Evolutionary conservation across 2,113 vertebrate species (phyloP).

Genomic region (Sterna hirundo): DNA sequence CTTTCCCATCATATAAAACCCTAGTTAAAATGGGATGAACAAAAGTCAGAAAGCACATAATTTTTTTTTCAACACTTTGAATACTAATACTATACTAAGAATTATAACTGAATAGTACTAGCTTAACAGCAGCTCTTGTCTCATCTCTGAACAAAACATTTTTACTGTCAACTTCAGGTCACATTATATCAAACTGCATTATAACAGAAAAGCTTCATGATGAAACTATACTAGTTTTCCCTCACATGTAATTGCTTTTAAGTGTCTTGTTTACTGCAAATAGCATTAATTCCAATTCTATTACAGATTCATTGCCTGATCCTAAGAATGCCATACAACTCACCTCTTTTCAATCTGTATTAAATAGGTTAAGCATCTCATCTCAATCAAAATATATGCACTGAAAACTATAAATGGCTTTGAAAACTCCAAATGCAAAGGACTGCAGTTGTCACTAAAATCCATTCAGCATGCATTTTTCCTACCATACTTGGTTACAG

Average conservation of each 20-base stretch:
- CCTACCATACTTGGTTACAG: background rate
- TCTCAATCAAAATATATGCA: background rate
- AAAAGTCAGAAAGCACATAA: background rate
- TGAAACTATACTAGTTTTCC: background rate
- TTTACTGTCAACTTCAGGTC: background rate
- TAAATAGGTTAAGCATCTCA: background rate
- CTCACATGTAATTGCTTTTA: background rate
- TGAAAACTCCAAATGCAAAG: background rate
- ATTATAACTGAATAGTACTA: background rate
- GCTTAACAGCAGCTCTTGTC: background rate
- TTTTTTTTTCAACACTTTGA: background rate
- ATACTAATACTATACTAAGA: background rate
- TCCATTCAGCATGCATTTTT: background rate
- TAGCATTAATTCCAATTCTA: background rate
- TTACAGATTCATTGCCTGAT: background rate
- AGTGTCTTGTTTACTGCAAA: background rate
- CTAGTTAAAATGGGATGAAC: conserved; percentile 62
- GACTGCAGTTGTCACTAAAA: background rate
- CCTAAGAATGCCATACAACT: background rate
- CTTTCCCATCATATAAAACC: conserved; percentile 95
- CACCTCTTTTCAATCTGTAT: background rate
- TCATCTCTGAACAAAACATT: background rate
- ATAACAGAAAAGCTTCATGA: background rate
- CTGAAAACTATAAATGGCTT: background rate
- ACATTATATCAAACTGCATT: background rate